Base-by-base conservation (phyloP, 2,113 vertebrate genomes). In the Odocoileus hemionus region DNA sequence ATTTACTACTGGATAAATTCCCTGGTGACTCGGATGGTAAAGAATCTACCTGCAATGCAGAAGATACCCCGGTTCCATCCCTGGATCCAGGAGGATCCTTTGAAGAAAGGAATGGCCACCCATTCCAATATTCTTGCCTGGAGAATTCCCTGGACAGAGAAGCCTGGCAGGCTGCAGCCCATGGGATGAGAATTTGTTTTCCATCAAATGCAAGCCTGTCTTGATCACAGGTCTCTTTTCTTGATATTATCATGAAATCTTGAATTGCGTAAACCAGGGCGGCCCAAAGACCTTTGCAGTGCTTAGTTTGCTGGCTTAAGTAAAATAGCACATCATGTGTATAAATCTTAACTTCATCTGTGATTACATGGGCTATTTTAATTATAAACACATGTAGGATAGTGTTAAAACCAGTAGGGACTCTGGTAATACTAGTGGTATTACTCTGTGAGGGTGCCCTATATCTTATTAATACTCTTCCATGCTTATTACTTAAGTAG, bases 251-350 rank as follows among this genome's bases (percentile, higher is more conserved):
- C 55, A 7, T 88, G 39, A 55, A 84, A 39, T 90, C 9, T n/a
- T 43, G 84, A 85, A 70, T 82, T 67, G 8, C 28, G 82, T 7
- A 11, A 92, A 54, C 58, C 43, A 58, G 2, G 39, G 47, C 85
- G 21, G 17, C 52, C 85, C n/a, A 55, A 19, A 55, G 91, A 52
- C 79, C 58, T 54, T 12, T 60, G 57, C 43, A 60, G 19, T 80
- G n/a, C 61, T 93, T 93, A 26, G 43, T 93, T 95, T 96, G 83
- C 43, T 96, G n/a, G 61, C 33, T 58, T 94, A 84, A 39, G 52
- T 92, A 82, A 94, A 52, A 61, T 28, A 95, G 82, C 74, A 21
- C 10, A 47, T 91, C 50, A 26, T 39, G n/a, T 58, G 3, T 89
- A 30, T 84, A 95, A 50, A 64, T 70, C n/a, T 85, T 94, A 86